phyloP scores from a whole-genome alignment of 2,113 vertebrate genomes.

The Mormyrus lacerda region DNA sequence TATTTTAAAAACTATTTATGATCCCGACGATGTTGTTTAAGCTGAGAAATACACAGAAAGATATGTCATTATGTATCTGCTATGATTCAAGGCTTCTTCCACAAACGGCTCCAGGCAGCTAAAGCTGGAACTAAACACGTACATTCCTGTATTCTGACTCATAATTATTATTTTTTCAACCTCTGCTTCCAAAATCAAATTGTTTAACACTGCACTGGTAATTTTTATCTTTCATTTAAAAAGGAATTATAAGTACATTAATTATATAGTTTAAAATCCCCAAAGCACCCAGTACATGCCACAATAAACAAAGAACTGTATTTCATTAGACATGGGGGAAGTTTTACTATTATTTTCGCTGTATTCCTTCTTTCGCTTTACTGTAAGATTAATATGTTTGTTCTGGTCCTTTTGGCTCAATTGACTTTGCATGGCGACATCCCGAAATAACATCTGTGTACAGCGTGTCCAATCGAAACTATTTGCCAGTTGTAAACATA shows the following conservation, averaged over 20 bases:
- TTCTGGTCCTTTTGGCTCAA: not conserved
- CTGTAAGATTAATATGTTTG: not conserved
- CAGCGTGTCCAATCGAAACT: not conserved
- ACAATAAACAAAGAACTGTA: not conserved
- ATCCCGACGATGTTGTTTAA: not conserved
- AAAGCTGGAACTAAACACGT: not conserved
- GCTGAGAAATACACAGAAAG: not conserved
- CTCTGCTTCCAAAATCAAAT: not conserved
- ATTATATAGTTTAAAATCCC: not conserved
- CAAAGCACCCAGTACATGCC: not conserved
- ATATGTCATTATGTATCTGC: not conserved
- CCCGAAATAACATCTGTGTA: not conserved
- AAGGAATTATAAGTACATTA: not conserved
- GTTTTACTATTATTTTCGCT: not conserved
- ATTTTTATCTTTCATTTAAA: conserved; percentile 2
- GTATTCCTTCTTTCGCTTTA: not conserved
- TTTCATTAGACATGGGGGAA: not conserved
- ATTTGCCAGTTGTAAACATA: not conserved
- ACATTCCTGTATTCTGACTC: not conserved
- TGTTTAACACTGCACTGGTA: not conserved
- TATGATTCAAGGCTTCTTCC: not conserved
- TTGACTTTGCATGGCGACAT: not conserved
- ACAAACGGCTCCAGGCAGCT: not conserved
- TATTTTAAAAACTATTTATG: not conserved
- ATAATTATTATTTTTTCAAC: not conserved